A percentile compares a stretch with the other conserved stretches of the same genome.
Evolutionary conservation across 2,888 invertebrate species (phyloP).

Genomic region (Pyrocoelia pectoralis): DNA sequence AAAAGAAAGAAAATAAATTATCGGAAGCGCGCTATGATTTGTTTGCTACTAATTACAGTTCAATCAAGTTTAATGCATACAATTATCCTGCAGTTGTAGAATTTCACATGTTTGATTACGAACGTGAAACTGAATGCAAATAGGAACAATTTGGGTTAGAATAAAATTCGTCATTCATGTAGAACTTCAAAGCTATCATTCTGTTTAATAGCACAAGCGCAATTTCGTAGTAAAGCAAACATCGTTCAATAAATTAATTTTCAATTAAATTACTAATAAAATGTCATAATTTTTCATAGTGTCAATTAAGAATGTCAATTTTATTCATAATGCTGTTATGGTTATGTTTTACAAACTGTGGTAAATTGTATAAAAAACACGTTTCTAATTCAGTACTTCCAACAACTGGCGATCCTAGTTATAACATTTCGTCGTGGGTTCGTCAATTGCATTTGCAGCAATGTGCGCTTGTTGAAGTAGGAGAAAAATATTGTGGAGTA

Average conservation of each 20-base stretch:
- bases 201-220: slow-evolving; percentile 40
- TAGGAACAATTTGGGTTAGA: slow-evolving; percentile 34
- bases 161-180: slow-evolving; percentile 32
- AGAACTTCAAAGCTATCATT: slow-evolving; percentile 41
- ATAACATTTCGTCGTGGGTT: slow-evolving; percentile 57
- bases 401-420: slow-evolving; percentile 46
- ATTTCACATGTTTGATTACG: not conserved
- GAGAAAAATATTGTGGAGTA: slow-evolving; percentile 60
- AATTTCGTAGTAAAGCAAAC: slow-evolving; percentile 15
- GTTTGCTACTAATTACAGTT: not conserved
- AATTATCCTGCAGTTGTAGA: slow-evolving; percentile 10
- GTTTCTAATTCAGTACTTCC: slow-evolving; percentile 45
- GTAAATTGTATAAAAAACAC: slow-evolving; percentile 40
- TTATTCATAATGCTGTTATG: slow-evolving; percentile 42
- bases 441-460: slow-evolving; percentile 58
- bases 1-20: not conserved
- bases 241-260: not conserved
- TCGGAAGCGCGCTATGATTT: not conserved
- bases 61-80: not conserved
- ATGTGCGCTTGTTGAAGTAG: slow-evolving; percentile 60
- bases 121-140: slow-evolving; percentile 21
- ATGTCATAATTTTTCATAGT: not conserved
- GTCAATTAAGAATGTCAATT: slow-evolving; percentile 25
- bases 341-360: slow-evolving; percentile 40
- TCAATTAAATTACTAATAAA: not conserved